Percentiles rank a stretch among this genome's conserved stretches.
These are phyloP conservation scores for Plestiodon gilberti DNA, from an alignment of 2,113 vertebrate species.

Conservation along the genomic window DNA sequence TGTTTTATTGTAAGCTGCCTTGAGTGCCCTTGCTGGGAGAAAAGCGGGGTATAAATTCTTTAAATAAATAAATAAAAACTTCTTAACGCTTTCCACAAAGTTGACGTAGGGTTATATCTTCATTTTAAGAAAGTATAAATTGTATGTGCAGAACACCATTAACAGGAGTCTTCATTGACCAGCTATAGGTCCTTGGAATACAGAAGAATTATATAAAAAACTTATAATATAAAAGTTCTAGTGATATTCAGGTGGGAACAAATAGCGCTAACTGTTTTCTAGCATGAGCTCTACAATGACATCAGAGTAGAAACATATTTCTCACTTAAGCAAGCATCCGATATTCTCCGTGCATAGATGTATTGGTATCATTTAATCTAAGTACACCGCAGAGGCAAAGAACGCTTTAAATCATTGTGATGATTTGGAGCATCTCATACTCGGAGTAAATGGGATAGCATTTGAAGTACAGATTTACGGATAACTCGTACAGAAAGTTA, in stretches of 20 bases:
- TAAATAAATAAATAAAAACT: too few relatives aligned
- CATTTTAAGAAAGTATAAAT: background rate
- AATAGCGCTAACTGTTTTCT: background rate
- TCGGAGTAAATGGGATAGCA: background rate
- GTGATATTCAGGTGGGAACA: background rate
- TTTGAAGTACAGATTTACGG: fast-evolving
- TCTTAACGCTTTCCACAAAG: background rate
- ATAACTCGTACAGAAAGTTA: background rate
- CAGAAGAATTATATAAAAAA: background rate
- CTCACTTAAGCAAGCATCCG: background rate
- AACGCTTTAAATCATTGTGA: conserved; percentile 4
- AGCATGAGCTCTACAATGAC: background rate
- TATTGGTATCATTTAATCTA: conserved; percentile 5
- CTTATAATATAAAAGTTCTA: background rate
- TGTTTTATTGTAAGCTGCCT: too few relatives aligned
- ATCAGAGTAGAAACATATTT: background rate
- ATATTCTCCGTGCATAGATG: conserved; percentile 3
- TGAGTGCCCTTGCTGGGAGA: too few relatives aligned
- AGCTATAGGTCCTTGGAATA: background rate
- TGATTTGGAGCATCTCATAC: background rate
- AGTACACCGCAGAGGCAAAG: background rate
- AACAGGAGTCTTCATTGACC: background rate
- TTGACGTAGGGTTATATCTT: background rate
- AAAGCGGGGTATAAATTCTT: too few relatives aligned
- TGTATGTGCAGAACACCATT: fast-evolving